Percentiles rank a stretch among this genome's conserved stretches.
These are phyloP conservation scores for Ameiurus melas DNA, from an alignment of 2,113 vertebrate genomes.

Conservation along the genomic window DNA sequence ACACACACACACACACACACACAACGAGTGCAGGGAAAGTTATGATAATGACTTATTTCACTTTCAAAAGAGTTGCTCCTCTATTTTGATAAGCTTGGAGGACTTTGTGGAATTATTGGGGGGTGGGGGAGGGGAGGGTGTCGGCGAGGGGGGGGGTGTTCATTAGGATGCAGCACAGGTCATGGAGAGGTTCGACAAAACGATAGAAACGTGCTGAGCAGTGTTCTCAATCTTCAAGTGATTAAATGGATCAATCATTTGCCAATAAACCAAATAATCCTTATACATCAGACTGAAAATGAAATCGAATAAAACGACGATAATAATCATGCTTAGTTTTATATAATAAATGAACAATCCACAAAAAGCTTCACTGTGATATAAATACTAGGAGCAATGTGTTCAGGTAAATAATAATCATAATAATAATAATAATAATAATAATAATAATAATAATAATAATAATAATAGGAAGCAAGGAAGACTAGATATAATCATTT, in stretches of 20 bases:
- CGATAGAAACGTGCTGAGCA: not conserved
- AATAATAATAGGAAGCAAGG: not conserved
- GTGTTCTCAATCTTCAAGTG: too few species aligned
- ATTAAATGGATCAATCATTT: not conserved
- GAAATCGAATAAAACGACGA: not conserved
- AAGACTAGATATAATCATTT: not conserved
- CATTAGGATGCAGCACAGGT: not conserved
- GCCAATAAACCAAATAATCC: not conserved
- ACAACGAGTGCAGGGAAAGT: conserved; percentile 25
- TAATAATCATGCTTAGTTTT: not conserved
- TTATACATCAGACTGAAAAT: not conserved
- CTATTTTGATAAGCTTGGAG: conserved; percentile 34
- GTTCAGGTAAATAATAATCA: not conserved
- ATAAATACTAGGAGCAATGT: not conserved
- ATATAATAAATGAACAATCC: not conserved
- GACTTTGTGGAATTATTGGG: conserved; percentile 13
- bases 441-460: not conserved
- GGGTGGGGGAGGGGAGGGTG: not conserved
- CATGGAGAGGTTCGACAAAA: not conserved
- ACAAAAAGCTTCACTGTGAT: not conserved
- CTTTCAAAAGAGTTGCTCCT: conserved; percentile 52
- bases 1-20: conserved; percentile 33
- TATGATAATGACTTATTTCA: conserved; percentile 53
- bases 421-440: not conserved
- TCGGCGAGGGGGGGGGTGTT: too few species aligned